These are phyloP conservation scores for Bos javanicus DNA, from an alignment of 2,113 vertebrate genomes.

Conservation along the genomic window DNA sequence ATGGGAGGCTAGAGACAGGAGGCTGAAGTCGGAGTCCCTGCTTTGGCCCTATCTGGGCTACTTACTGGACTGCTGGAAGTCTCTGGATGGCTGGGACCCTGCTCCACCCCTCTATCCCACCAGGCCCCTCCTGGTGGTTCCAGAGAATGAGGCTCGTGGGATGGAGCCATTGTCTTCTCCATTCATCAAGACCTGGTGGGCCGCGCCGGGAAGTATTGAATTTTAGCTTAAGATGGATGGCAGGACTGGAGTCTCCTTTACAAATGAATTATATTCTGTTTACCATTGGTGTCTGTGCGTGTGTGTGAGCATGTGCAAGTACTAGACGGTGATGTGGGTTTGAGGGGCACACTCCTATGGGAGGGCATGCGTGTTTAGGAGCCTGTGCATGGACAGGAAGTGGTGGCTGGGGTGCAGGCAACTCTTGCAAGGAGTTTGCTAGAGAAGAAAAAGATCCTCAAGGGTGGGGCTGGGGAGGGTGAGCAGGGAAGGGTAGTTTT, in stretches of 20 bases:
- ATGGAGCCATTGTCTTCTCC: constrained; percentile 23
- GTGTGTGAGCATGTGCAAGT: too few relatives aligned
- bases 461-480: not conserved
- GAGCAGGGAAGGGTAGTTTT: not conserved
- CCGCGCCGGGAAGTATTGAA: constrained; percentile 61
- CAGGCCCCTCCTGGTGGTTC: not conserved
- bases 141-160: not conserved
- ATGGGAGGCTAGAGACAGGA: not conserved
- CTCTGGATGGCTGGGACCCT: too few relatives aligned
- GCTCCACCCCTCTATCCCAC: not conserved
- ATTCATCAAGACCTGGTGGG: constrained; percentile 67
- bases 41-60: not conserved
- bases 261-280: constrained; percentile 75
- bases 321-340: not conserved
- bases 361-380: not conserved
- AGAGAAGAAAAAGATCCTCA: not conserved
- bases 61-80: not conserved
- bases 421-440: not conserved
- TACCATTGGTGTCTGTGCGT: constrained; percentile 6
- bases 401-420: not conserved
- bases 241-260: constrained; percentile 66
- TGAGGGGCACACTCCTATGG: not conserved
- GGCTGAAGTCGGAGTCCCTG: not conserved
- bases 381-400: not conserved
- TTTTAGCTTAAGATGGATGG: constrained; percentile 75